Evolutionary conservation across 2,113 vertebrate species (phyloP), one percentile per base, ranked within the genome.

Genomic region (Scomber japonicus): DNA sequence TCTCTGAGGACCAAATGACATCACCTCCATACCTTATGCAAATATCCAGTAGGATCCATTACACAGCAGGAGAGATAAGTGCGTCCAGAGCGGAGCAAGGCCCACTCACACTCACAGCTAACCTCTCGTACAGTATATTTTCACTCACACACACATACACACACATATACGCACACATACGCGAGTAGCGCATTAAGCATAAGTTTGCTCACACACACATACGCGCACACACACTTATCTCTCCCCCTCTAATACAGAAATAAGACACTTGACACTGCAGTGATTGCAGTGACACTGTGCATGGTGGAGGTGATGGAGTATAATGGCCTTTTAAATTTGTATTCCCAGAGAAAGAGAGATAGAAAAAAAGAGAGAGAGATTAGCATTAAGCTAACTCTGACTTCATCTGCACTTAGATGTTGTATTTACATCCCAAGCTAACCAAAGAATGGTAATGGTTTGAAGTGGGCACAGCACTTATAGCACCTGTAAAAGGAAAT

Each of bases 291-390:
- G 96, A 96, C 96, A 97, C 95, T 93, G 93, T 94, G 94, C 90
- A 93, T 95, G 95, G 95, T 94, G 95, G 95, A 96, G 94, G 95
- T 94, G 85, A 96, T 96, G 94, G 93, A 94, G 93, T 95, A 96
- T 97, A 97, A 97, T 96, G 96, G 96, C 95, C 97, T 97, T 97
- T 97, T 96, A 96, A 96, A 97, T 97, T 96, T 92, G 95, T 95
- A 95, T 96, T 97, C 95, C 94, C 95, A 95, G 92, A 96, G 94
- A 96, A 94, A 93, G 92, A 95, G 93, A 96, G 94, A 96, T 78
- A 94, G 94, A 95, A 96, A 95, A 95, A 96, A 95, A 94, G 93
- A 95, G 93, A 95, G 93, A 93, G 94, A 67, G 76, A 83, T 91
- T 89, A 89, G 70, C 71, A 75, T 83, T 93, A 96, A 96, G 94